Evolutionary conservation across 2,888 invertebrate genomes (phyloP).

Genomic region (Argyresthia albistria): DNA sequence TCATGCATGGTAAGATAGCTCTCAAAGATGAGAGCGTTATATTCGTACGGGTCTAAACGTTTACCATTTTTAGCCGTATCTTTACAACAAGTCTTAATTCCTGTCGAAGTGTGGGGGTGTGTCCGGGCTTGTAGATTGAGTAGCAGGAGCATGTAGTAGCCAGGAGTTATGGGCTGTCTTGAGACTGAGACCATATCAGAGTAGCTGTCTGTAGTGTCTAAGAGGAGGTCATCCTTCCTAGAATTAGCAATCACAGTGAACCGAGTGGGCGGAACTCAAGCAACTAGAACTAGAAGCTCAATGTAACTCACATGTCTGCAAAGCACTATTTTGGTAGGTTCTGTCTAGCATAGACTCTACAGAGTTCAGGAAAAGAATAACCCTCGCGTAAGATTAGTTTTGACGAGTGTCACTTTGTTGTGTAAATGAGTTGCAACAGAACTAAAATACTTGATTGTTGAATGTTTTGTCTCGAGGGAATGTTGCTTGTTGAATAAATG

Average conservation of each 20-base stretch:
- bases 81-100: not conserved
- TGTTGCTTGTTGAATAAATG: not conserved
- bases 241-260: conserved; percentile 53
- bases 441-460: not conserved
- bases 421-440: not conserved
- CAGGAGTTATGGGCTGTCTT: conserved; percentile 64
- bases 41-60: too few relatives aligned
- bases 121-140: conserved; percentile 62
- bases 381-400: too few relatives aligned
- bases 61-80: not conserved
- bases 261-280: too few relatives aligned
- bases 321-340: too few relatives aligned
- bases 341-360: too few relatives aligned
- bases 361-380: too few relatives aligned
- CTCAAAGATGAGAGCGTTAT: too few relatives aligned
- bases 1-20: too few relatives aligned
- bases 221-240: conserved; percentile 43
- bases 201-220: conserved; percentile 40
- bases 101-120: conserved; percentile 31
- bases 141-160: conserved; percentile 66
- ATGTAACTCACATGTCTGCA: too few relatives aligned
- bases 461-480: not conserved
- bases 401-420: not conserved
- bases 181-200: conserved; percentile 72
- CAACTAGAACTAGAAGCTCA: too few relatives aligned